Base-by-base conservation (phyloP, 2,888 invertebrate genomes). In the Scelioninae gen. 2 region DNA sequence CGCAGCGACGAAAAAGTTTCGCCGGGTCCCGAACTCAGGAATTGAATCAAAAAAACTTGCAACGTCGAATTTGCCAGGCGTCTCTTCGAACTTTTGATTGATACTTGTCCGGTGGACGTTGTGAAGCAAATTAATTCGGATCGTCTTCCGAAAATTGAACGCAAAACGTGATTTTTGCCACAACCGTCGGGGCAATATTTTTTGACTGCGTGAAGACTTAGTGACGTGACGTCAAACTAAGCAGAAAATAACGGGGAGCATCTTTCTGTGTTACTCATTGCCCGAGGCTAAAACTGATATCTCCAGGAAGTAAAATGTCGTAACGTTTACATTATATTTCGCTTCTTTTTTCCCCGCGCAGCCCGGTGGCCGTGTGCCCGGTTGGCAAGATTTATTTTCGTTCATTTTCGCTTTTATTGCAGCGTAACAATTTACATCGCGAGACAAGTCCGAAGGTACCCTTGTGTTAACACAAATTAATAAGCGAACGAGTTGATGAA, bases 241-340 rank as follows among this genome's bases (percentile, higher is more conserved):
- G 64, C 63, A 64, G 53, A 64, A 64, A 64, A 64, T 64, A 64
- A 64, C 52, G 35, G 53, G 48, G 63, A 35, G 25, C 63, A 33
- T 41, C 35, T 45, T 64, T 53, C 45, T 11, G 15, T 15, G 63
- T 16, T 45, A 35, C 53, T 35, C 63, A 53, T 64, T 64, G 45
- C 45, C 33, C 15, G 35, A 2, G 39, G 63, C 45, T 53, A 53
- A 35, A 43, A 18, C 16, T 35, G 52, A 64, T 64, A 64, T 63
- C 63, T 64, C 25, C 25, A 16, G 45, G 53, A 52, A 64, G 63
- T 33, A 16, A 45, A 53, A 53, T 35, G 45, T 64, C 52, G 53
- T 45, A 53, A 33, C 50, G 15, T 55, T 55, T 64, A 55, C 46
- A 55, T 46, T 45, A 46, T 43, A 35, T 55, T 64, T 64, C 19